Percentiles rank a stretch among this genome's conserved stretches.
These are phyloP conservation scores for Cheilosia impressa DNA, from an alignment of 2,888 invertebrate species.

Conservation along the genomic window DNA sequence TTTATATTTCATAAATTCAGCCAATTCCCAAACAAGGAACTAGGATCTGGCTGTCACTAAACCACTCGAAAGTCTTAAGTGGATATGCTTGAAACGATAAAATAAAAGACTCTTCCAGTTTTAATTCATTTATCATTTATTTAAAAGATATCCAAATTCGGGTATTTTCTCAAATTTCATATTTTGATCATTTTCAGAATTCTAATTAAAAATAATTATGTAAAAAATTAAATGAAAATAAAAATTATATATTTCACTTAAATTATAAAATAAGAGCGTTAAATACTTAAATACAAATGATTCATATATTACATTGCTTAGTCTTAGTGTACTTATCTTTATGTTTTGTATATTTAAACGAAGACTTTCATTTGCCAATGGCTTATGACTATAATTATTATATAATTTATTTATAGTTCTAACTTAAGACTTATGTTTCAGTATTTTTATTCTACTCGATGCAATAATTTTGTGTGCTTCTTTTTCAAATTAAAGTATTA, in stretches of 20 bases:
- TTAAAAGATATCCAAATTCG: conserved; percentile 31
- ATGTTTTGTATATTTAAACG: not conserved
- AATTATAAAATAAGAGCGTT: conserved; percentile 43
- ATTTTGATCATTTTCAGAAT: conserved; percentile 29
- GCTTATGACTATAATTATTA: conserved; percentile 40
- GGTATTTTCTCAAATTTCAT: conserved; percentile 32
- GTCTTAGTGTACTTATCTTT: conserved; percentile 5
- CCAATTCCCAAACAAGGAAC: too few relatives aligned
- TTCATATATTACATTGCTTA: conserved; percentile 62
- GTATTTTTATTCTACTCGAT: conserved; percentile 1
- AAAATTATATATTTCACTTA: conserved; percentile 3
- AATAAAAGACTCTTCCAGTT: too few relatives aligned
- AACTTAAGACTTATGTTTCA: conserved; percentile 33
- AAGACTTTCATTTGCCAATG: conserved; percentile 31
- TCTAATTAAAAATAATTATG: conserved; percentile 29
- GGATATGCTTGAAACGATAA: too few relatives aligned
- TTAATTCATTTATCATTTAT: conserved; percentile 32
- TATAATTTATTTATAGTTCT: conserved; percentile 36
- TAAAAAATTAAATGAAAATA: conserved; percentile 15
- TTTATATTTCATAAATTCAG: too few relatives aligned
- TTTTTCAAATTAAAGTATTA: conserved; percentile 34
- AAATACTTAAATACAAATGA: conserved; percentile 45
- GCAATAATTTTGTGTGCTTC: not conserved
- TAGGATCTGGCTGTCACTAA: too few relatives aligned
- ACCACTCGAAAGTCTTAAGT: too few relatives aligned